Percentiles rank a stretch among this genome's conserved stretches.
Conservation (phyloP, 2,113 vertebrate species). For the Camelus bactrianus region DNA sequence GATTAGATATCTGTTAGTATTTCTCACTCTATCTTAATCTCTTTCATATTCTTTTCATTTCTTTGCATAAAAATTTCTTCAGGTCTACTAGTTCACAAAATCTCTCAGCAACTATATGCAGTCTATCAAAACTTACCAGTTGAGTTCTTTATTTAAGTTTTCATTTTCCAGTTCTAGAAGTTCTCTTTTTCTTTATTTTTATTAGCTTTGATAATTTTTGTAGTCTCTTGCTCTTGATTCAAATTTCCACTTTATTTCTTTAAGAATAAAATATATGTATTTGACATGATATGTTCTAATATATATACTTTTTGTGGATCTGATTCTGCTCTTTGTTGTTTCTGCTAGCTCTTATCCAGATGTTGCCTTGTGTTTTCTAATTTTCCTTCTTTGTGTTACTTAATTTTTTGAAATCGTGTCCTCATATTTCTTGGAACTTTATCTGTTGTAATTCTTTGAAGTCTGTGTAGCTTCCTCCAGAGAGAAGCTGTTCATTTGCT, state of each 20-base stretch:
- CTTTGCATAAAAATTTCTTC: background rate
- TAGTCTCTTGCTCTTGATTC: background rate
- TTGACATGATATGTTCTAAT: background rate
- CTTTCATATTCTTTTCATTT: background rate
- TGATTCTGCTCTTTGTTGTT: background rate
- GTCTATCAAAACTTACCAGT: background rate
- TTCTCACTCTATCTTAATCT: background rate
- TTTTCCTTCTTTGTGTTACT: background rate
- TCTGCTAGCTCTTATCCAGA: background rate
- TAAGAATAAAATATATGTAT: background rate
- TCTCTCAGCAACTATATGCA: background rate
- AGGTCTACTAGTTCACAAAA: background rate
- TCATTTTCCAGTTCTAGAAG: background rate
- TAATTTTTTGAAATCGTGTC: background rate
- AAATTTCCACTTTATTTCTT: background rate
- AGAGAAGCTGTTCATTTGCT: background rate
- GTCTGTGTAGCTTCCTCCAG: background rate
- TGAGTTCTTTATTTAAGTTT: background rate
- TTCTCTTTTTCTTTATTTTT: background rate
- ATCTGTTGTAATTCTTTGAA: background rate
- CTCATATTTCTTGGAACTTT: background rate
- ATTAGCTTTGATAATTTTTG: background rate
- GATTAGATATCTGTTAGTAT: background rate
- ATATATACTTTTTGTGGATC: background rate
- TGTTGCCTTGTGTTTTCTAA: background rate